phyloP scores from a whole-genome alignment of 2,888 invertebrate species.

The Fissipunctia ypsillon region DNA sequence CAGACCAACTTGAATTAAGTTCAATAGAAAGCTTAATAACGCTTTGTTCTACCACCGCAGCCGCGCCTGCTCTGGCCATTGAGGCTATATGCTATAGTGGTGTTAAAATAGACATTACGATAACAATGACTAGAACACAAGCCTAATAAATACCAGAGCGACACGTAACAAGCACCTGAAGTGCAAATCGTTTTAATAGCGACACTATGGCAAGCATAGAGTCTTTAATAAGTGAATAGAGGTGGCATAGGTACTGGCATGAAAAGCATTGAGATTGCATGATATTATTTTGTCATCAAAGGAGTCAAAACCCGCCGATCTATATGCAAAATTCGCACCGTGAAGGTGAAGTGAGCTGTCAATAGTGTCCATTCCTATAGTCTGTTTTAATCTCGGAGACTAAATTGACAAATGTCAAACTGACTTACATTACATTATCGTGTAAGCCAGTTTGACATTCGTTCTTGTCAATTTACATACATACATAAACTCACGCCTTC shows the following conservation, averaged over 20 bases:
- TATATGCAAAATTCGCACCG: too few species aligned
- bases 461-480: too few species aligned
- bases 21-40: conserved; percentile 13
- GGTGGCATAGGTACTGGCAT: too few species aligned
- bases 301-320: too few species aligned
- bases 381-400: too few species aligned
- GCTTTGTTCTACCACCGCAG: conserved; percentile 6
- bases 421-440: too few species aligned
- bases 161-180: conserved; percentile 51
- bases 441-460: too few species aligned
- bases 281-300: neutral
- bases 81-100: conserved; percentile 11
- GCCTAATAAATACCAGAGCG: conserved; percentile 59
- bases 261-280: too few species aligned
- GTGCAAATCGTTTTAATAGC: conserved; percentile 66
- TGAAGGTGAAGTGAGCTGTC: too few species aligned
- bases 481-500: too few species aligned
- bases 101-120: conserved; percentile 61
- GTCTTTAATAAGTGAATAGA: conserved; percentile 14
- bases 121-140: conserved; percentile 56
- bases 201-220: conserved; percentile 44
- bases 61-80: conserved; percentile 27
- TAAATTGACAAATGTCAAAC: too few species aligned
- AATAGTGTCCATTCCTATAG: too few species aligned
- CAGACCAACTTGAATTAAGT: neutral